Percentiles rank a stretch among this genome's conserved stretches.
phyloP scores from a whole-genome alignment of 92 coral and sea anemone species.

The Muricea muricata region DNA sequence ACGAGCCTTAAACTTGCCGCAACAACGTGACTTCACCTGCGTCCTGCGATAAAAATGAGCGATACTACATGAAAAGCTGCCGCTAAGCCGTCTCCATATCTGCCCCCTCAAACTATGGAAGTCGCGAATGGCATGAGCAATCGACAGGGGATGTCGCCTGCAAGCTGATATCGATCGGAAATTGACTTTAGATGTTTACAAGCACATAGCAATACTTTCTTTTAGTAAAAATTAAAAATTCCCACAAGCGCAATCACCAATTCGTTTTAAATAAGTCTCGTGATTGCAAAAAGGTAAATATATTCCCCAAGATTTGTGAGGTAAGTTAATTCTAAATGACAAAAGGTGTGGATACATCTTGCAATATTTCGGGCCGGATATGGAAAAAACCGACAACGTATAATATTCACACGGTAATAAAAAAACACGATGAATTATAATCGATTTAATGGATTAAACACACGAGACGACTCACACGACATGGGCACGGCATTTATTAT shows the following conservation, averaged over 20 bases:
- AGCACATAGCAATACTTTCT: slow-evolving; percentile 15
- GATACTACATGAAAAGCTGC: neutral
- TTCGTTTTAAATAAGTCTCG: neutral
- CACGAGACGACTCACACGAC: neutral
- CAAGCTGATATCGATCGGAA: slow-evolving; percentile 26
- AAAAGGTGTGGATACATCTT: neutral
- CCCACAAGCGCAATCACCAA: neutral
- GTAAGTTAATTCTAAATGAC: neutral
- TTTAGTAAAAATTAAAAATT: neutral
- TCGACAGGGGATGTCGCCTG: neutral
- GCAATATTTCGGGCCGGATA: neutral
- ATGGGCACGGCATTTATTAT: neutral
- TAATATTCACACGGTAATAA: slow-evolving; percentile 1
- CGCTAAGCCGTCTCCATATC: neutral
- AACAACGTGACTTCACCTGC: neutral
- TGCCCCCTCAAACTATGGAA: neutral
- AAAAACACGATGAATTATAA: neutral
- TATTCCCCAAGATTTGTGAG: neutral
- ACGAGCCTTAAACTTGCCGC: no score
- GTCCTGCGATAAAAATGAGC: neutral
- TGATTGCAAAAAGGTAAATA: neutral
- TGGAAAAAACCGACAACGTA: neutral
- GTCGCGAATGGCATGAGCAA: neutral
- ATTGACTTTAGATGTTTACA: slow-evolving; percentile 6
- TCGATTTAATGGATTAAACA: slow-evolving; percentile 8